Evolutionary conservation across 2,113 vertebrate species (phyloP), one percentile per base, ranked within the genome.

Genomic region (Willisornis vidua): DNA sequence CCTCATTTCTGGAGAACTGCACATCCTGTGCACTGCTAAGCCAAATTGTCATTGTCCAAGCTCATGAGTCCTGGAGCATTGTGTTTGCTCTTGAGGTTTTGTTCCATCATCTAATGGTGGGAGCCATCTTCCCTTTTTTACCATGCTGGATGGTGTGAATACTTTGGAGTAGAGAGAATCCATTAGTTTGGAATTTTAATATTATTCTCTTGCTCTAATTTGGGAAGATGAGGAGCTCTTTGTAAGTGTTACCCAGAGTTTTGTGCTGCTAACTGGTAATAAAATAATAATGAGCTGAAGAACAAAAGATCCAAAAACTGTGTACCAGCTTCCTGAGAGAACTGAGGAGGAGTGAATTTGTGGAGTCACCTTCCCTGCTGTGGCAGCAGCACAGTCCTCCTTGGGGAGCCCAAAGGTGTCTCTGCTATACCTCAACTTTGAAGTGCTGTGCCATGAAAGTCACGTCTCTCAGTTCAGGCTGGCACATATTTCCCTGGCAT

Each of bases 131-230:
- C 4, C 16, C 29, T 63, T 25, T 54, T 46, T 61, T 65, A 20
- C n/a, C 1, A 0, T n/a, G n/a, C 19, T 46, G 6, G 2, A 2
- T 2, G 3, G 29, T 2, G 2, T 35, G 37, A 73, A 66, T 41
- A 19, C 41, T 76, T 72, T 22, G 68, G 41, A 48, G 24, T 2
- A 62, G 37, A 17, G 20, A 72, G 33, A 7, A 18, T 41, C 55
- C 31, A 1, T 74, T 54, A 28, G 70, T 19, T 23, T 93, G 31
- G 35, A 74, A 82, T 84, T 68, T 52, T 49, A 43, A 14, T 76
- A 23, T 29, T 68, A 10, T 67, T 89, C 43, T 71, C 0, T 0
- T 63, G 22, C 66, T 79, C 82, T 86, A 28, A 24, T 55, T 62
- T 63, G 35, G 14, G 71, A 59, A 31, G 63, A 46, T 66, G 43